Evolutionary conservation across 2,113 vertebrate genomes (phyloP).

Genomic region (Odobenus rosmarus): DNA sequence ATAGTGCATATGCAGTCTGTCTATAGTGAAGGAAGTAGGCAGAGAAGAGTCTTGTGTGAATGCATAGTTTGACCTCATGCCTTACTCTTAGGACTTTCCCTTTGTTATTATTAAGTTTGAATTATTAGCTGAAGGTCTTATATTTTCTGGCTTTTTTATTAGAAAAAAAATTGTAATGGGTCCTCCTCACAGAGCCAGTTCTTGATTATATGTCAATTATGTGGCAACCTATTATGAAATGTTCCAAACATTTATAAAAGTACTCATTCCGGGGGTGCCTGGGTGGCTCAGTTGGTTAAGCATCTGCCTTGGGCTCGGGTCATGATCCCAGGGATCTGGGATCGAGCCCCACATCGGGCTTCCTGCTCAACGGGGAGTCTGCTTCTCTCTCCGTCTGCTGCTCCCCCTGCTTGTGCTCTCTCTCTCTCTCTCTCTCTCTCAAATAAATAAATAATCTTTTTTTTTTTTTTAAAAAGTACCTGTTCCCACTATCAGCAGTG

Average conservation of each 20-base stretch:
- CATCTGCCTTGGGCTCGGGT: neutral
- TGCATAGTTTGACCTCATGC: neutral
- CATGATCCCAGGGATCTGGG: neutral
- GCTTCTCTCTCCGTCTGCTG: neutral
- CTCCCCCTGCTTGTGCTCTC: neutral
- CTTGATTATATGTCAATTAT: constrained; percentile 37
- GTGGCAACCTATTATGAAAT: neutral
- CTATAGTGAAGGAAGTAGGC: neutral
- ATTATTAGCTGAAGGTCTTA: neutral
- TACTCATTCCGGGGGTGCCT: neutral
- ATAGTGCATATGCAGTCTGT: too few species aligned
- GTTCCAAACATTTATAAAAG: neutral
- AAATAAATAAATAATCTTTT: neutral
- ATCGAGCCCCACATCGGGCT: neutral
- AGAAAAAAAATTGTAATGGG: neutral
- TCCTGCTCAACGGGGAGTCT: neutral
- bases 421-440: neutral
- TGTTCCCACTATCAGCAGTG: neutral
- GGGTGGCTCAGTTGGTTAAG: neutral
- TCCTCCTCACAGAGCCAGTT: neutral
- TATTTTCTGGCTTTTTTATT: neutral
- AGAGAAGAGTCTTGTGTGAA: neutral
- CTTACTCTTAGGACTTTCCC: neutral
- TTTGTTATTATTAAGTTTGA: neutral
- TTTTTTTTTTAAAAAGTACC: neutral